phyloP scores from a whole-genome alignment of 2,888 invertebrate species.

The Quadroppia sp. region DNA sequence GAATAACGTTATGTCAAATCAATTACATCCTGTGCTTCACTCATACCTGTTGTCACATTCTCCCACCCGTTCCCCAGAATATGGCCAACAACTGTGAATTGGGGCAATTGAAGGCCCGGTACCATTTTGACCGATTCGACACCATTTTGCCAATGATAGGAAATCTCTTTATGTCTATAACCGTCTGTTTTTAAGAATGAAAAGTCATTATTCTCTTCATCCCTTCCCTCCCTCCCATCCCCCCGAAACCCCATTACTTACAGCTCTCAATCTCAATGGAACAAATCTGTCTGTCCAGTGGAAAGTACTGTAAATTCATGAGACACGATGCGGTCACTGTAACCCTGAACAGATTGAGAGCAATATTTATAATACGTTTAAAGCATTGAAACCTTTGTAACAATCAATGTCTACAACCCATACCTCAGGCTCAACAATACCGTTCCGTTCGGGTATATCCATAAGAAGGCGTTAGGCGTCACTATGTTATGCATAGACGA shows the following conservation, averaged over 20 bases:
- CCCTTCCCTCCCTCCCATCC: too few relatives aligned
- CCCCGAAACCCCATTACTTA: too few relatives aligned
- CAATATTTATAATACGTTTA: too few relatives aligned
- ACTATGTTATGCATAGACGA: constrained; percentile 99
- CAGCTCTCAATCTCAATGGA: constrained; percentile 96
- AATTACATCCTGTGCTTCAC: too few relatives aligned
- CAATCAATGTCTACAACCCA: too few relatives aligned
- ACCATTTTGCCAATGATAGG: constrained; percentile 49
- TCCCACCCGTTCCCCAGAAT: too few relatives aligned
- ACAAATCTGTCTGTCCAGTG: constrained; percentile 91
- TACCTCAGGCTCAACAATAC: constrained; percentile 94
- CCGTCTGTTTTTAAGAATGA: constrained; percentile 49
- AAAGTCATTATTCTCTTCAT: too few relatives aligned
- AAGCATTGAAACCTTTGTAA: too few relatives aligned
- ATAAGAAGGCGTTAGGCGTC: constrained; percentile 98
- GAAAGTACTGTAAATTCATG: constrained; percentile 93
- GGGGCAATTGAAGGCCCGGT: constrained; percentile 50
- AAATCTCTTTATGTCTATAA: constrained; percentile 50
- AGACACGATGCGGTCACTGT: constrained; percentile 93
- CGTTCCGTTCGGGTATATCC: constrained; percentile 90
- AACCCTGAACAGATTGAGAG: constrained; percentile 61
- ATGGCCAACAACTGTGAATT: constrained; percentile 50
- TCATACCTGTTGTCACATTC: too few relatives aligned
- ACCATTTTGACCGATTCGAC: constrained; percentile 49
- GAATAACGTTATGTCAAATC: too few relatives aligned